Evolutionary conservation across 2,113 vertebrate species (phyloP), one percentile per base, ranked within the genome.

Genomic region (Ctenomys sociabilis): DNA sequence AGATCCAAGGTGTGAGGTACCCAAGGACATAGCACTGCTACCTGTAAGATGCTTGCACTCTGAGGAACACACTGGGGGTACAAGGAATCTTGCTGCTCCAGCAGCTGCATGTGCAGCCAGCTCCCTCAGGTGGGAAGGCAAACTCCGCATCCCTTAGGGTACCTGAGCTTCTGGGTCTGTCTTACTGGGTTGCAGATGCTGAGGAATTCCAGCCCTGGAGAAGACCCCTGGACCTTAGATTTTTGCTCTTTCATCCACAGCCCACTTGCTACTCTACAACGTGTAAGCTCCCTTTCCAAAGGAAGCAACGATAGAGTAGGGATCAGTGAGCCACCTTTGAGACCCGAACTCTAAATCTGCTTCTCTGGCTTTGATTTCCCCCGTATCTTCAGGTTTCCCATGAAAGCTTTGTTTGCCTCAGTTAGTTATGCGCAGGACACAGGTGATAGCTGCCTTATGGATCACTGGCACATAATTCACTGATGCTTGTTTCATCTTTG

Each of bases 401-500:
- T n/a, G 89, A 93, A 80, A 85, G n/a, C 77, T 77, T 70, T 77
- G n/a, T 77, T 89, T 61, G 57, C 85, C 45, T 59, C 77, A 54
- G 57, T 87, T 90, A 94, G 77, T 90, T 95, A 66, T 94, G 90
- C 92, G 32, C n/a, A 81, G 85, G 93, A 92, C 57, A 30, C 70
- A 81, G 68, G 57, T 88, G 87, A 95, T 93, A 85, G 35, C 52
- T 95, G 80, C 80, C 54, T 88, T 91, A 73, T 5, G 11, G 54
- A 37, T 43, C 43, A 43, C 17, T 81, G 70, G 68, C 73, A 66
- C 22, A 85, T 95, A 90, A 95, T 90, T 96, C 84, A 88, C 95
- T 93, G 85, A 68, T 61, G 73, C 73, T 92, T 90, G 66, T 45
- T 90, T 86, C 59, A 59, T 70, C 85, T 96, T 95, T 96, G 84